Base-by-base conservation (phyloP, 1,140 invertebrate species). In the Atopsyche davidsoni region DNA sequence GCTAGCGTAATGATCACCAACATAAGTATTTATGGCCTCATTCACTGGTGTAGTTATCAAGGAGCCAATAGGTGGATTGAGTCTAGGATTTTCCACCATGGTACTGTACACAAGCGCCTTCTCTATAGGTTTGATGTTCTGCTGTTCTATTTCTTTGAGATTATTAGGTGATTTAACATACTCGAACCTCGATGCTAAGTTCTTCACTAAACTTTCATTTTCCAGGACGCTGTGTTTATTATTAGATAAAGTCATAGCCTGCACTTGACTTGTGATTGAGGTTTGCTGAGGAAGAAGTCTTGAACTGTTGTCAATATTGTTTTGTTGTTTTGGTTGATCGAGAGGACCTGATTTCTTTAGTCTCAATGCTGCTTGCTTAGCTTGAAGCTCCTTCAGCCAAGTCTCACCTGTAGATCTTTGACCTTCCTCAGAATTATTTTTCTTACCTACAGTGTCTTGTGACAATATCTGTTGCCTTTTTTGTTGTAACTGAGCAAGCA, bases 151-250 rank as follows among this genome's bases (percentile, higher is more conserved):
- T 13, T 58, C 56, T 39, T 31, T 53, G 1, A 35, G 24, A 40
- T 19, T 36, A 3, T 55, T 60, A 25, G 62, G 62, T 21, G 70
- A 40, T 47, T 73, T 70, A 34, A 73, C 80, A 61, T 79, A 82
- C 70, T 93, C 89, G 67, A 92, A 92, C 62, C 81, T 81, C 1
- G 86, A 85, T 2, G 89, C 86, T 61, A 92, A 79, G 64, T 90
- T 87, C 68, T 79, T 83, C 0, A 89, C 88, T 32, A 53, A 40
- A 51, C 51, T 58, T 7, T 35, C n/a, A 43, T 53, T 50, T 14
- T 57, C 55, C 34, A 11, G 36, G 14, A 49, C 52, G 61, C 66
- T 45, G 58, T 45, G 51, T 60, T 4, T 61, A 57, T 42, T 63
- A 23, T 19, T 10, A 17, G 13, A 16, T 17, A 17, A 17, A 4